Conservation (phyloP, 2,888 invertebrate species). For the Cantharis flavilabris region DNA sequence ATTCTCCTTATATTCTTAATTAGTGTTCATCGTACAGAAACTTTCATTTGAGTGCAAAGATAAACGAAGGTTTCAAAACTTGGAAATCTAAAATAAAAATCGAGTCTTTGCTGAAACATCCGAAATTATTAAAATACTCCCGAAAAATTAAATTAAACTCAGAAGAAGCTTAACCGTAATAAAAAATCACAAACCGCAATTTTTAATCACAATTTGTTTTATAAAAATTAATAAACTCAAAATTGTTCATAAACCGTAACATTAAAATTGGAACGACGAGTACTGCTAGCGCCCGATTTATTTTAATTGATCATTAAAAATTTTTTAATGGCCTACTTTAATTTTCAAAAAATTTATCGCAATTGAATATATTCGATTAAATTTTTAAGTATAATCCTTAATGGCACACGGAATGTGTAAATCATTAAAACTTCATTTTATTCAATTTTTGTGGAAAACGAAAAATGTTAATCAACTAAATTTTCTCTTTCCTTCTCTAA, state of each 20-base stretch:
- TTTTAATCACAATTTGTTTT: background rate
- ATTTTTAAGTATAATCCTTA: background rate
- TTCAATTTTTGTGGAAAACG: background rate
- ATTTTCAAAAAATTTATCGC: background rate
- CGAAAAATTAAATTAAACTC: background rate
- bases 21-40: background rate
- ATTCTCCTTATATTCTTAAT: background rate
- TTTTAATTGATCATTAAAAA: background rate
- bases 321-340: background rate
- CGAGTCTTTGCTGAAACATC: background rate
- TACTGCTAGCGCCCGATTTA: background rate
- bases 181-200: background rate
- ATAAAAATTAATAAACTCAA: background rate
- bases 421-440: background rate
- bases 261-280: background rate
- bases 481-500: background rate
- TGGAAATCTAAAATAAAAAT: background rate
- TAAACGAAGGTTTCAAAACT: background rate
- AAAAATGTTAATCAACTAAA: background rate
- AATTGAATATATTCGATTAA: background rate
- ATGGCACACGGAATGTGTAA: background rate
- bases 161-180: background rate
- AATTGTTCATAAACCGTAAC: background rate
- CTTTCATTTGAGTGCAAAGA: background rate
- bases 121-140: background rate